Conservation (phyloP, 2,888 invertebrate species). For the Drosophila borborema region DNA sequence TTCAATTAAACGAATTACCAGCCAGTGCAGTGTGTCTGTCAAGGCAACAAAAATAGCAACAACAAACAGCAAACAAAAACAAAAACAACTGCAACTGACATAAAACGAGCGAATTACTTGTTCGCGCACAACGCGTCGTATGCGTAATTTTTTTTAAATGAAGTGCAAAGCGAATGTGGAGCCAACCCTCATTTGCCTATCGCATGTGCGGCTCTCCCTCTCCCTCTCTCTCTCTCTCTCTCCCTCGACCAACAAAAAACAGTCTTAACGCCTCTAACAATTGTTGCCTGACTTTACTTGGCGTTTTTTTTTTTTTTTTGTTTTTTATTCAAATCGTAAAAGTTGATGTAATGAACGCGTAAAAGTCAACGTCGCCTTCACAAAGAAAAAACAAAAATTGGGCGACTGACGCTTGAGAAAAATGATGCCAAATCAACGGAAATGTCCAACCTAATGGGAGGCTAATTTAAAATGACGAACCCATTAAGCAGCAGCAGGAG, state of each 20-base stretch:
- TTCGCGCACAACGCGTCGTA: conserved; percentile 55
- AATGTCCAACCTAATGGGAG: conserved; percentile 48
- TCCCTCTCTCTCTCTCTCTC: not conserved
- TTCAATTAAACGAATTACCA: conserved; percentile 59
- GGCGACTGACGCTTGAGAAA: conserved; percentile 36
- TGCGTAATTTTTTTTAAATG: conserved; percentile 68
- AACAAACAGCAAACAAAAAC: conserved; percentile 5
- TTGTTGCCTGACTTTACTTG: conserved; percentile 26
- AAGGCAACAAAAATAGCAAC: conserved; percentile 33
- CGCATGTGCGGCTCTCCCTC: conserved; percentile 29
- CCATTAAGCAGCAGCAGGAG: conserved; percentile 14
- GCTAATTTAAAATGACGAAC: conserved; percentile 31
- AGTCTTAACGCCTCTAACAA: conserved; percentile 43
- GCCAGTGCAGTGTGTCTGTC: conserved; percentile 43
- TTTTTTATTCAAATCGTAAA: conserved; percentile 59
- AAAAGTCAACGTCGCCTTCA: conserved; percentile 51
- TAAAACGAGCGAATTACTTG: conserved; percentile 29
- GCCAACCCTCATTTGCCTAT: conserved; percentile 36
- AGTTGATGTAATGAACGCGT: conserved; percentile 67
- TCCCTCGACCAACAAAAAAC: not conserved
- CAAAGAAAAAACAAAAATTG: not conserved
- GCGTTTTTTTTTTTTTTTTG: not conserved
- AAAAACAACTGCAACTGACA: conserved; percentile 29
- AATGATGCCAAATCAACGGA: conserved; percentile 47
- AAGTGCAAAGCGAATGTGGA: conserved; percentile 42